These are phyloP conservation scores for Schizopygopsis pylzovi DNA, from an alignment of 2,797 vertebrate genomes.

Conservation along the genomic window DNA sequence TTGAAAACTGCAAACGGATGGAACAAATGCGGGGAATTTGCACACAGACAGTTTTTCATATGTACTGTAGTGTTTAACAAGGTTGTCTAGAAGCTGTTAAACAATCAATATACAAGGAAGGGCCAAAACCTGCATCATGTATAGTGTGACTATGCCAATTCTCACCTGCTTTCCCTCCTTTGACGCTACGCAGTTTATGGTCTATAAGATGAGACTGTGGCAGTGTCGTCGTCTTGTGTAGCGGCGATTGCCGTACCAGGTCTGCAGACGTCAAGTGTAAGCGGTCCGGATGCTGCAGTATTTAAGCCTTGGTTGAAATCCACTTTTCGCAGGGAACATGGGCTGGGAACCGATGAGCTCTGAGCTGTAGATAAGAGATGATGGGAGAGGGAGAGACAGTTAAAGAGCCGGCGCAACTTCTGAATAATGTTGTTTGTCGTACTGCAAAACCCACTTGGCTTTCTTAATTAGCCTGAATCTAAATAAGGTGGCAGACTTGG, in stretches of 20 bases:
- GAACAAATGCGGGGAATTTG: neutral
- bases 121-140: neutral
- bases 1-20: neutral
- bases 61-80: neutral
- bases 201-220: neutral
- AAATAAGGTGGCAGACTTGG: slow-evolving; percentile 46
- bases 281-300: slow-evolving; percentile 15
- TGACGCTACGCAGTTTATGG: neutral
- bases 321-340: slow-evolving; percentile 17
- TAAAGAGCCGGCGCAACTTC: slow-evolving; percentile 29
- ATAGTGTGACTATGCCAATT: neutral
- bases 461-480: slow-evolving; percentile 54
- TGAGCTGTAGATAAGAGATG: slow-evolving; percentile 35
- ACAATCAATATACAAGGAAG: neutral
- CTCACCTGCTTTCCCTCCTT: slow-evolving; percentile 36
- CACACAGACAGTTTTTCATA: neutral
- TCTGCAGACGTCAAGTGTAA: neutral
- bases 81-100: neutral
- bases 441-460: slow-evolving; percentile 52
- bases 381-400: slow-evolving; percentile 42
- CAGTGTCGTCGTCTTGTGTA: neutral
- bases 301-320: slow-evolving; percentile 34
- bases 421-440: slow-evolving; percentile 51
- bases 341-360: slow-evolving; percentile 7
- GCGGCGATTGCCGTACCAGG: neutral